Evolutionary conservation across 1,140 invertebrate species (phyloP).

Genomic region (Helicoverpa armigera): DNA sequence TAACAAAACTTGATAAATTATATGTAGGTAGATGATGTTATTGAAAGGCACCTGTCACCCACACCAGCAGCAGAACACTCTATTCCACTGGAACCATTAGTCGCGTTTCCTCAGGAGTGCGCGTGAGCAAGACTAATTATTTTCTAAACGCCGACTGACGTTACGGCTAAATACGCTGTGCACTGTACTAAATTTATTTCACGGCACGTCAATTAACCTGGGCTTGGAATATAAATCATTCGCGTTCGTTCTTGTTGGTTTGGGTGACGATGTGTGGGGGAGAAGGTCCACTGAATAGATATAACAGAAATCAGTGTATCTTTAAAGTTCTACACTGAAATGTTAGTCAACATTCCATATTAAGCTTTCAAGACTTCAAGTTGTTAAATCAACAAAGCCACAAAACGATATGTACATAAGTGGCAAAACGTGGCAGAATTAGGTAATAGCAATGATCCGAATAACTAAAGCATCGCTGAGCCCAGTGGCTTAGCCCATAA

Average conservation of each 20-base stretch:
- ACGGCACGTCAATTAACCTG: constrained; percentile 53
- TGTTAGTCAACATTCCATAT: too few species aligned
- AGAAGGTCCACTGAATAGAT: not conserved
- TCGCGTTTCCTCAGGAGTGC: constrained; percentile 3
- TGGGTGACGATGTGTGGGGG: not conserved
- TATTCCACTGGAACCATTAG: constrained; percentile 15
- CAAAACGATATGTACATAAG: too few species aligned
- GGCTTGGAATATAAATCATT: constrained; percentile 37
- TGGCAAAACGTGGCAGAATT: too few species aligned
- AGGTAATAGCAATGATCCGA: too few species aligned
- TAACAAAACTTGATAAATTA: constrained; percentile 12
- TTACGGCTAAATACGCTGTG: constrained; percentile 43
- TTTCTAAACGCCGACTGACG: constrained; percentile 51
- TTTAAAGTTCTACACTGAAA: not conserved
- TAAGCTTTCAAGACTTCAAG: too few species aligned
- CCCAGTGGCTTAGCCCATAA: too few species aligned
- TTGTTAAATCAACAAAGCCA: too few species aligned
- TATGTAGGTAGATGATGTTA: not conserved
- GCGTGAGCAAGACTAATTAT: constrained; percentile 47
- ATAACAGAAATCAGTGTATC: not conserved
- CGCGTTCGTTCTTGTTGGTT: constrained; percentile 2
- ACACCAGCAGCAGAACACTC: not conserved
- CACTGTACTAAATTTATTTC: constrained; percentile 48
- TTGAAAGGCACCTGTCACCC: constrained; percentile 12
- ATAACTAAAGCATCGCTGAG: too few species aligned